Evolutionary conservation across 2,888 invertebrate genomes (phyloP).

Genomic region (Meiosimyza platycephala): DNA sequence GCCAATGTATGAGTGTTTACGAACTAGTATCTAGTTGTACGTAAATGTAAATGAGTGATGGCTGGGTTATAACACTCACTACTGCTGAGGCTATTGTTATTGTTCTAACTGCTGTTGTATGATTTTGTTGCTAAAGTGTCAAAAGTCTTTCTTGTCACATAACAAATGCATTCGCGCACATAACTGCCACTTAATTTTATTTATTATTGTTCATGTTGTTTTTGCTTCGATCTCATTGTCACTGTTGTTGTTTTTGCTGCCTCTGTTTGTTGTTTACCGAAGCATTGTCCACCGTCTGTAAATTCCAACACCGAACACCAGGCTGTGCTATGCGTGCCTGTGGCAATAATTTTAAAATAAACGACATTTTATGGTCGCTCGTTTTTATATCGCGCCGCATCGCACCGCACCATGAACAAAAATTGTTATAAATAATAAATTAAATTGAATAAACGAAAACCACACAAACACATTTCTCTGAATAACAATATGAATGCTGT

Average conservation of each 20-base stretch:
- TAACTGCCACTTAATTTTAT: conserved; percentile 38
- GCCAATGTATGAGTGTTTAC: no score
- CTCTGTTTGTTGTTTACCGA: neutral
- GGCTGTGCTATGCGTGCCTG: conserved; percentile 42
- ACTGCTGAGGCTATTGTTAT: conserved; percentile 32
- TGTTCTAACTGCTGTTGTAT: conserved; percentile 31
- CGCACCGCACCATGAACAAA: conserved; percentile 19
- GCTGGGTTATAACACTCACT: neutral
- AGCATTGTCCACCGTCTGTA: neutral
- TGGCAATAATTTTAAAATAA: conserved; percentile 47
- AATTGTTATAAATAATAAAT: conserved; percentile 42
- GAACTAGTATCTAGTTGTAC: no score
- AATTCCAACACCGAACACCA: neutral
- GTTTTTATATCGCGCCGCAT: neutral
- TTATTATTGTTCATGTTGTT: conserved; percentile 28
- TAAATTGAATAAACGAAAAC: conserved; percentile 39
- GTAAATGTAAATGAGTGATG: no score
- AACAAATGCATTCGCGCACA: conserved; percentile 34
- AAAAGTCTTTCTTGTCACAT: conserved; percentile 32
- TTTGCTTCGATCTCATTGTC: neutral
- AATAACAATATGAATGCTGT: conserved; percentile 1
- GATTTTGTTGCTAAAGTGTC: conserved; percentile 32
- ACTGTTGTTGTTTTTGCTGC: conserved; percentile 1
- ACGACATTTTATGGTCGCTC: conserved; percentile 44
- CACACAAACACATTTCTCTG: conserved; percentile 33